Conservation (phyloP, 2,113 vertebrate species). For the Clarias magur region DNA sequence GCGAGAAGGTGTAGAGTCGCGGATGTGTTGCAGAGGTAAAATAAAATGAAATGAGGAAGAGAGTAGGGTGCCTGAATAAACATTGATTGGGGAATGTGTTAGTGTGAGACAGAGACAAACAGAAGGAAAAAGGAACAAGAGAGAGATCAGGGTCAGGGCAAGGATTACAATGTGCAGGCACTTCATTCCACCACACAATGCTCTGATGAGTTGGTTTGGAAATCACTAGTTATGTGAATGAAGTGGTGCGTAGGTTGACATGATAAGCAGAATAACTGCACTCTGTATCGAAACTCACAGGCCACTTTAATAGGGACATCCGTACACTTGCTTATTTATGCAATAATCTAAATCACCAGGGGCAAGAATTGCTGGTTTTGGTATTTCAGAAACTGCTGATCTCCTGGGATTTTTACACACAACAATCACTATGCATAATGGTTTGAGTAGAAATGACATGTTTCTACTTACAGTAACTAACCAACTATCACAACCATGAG, state of each 20-base stretch:
- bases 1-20: constrained; percentile 4
- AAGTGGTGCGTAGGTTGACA: constrained; percentile 18
- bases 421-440: background rate
- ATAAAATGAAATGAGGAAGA: constrained; percentile 12
- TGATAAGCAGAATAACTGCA: constrained; percentile 62
- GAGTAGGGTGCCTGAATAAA: background rate
- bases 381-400: background rate
- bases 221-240: constrained; percentile 52
- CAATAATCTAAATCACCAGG: background rate
- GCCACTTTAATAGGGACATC: background rate
- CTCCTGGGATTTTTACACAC: background rate
- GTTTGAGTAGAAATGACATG: background rate
- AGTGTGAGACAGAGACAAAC: constrained; percentile 24
- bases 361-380: background rate
- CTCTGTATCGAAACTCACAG: background rate
- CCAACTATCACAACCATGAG: background rate
- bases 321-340: background rate
- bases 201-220: constrained; percentile 54
- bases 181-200: constrained; percentile 60
- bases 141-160: constrained; percentile 63
- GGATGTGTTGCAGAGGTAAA: constrained; percentile 7
- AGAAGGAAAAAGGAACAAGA: background rate
- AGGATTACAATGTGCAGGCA: constrained; percentile 72
- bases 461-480: background rate
- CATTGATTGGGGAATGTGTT: background rate